Percentiles rank a stretch among this genome's conserved stretches.
Conservation (phyloP, 2,113 vertebrate species). For the Tenrec ecaudatus region DNA sequence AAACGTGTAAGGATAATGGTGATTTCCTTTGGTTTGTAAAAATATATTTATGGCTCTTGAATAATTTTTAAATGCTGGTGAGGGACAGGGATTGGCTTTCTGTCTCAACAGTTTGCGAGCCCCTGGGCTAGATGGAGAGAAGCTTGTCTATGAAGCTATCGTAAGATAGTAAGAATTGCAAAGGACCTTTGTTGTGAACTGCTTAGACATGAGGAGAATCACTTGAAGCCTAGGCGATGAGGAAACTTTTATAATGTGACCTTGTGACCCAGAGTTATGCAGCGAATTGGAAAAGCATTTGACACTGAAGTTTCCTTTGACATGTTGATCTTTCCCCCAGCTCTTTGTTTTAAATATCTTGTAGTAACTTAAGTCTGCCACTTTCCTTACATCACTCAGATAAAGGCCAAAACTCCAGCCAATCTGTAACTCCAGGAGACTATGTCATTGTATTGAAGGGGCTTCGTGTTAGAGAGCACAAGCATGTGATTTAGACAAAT, state of each 20-base stretch:
- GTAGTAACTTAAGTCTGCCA: slow-evolving; percentile 66
- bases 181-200: not conserved
- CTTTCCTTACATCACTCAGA: slow-evolving; percentile 60
- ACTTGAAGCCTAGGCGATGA: slow-evolving; percentile 9
- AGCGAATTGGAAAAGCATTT: slow-evolving; percentile 35
- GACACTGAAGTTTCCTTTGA: slow-evolving; percentile 3
- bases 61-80: no score
- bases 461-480: slow-evolving; percentile 11
- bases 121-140: not conserved
- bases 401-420: slow-evolving; percentile 56
- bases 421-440: slow-evolving; percentile 40
- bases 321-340: slow-evolving; percentile 70
- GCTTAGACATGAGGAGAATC: slow-evolving; percentile 24
- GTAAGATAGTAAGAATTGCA: not conserved
- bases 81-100: no score
- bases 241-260: not conserved
- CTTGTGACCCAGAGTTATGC: not conserved
- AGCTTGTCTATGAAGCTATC: not conserved
- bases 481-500: not conserved
- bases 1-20: no score
- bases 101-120: no score
- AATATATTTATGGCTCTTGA: no score
- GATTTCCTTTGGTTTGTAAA: no score
- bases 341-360: slow-evolving; percentile 60
- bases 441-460: slow-evolving; percentile 47